Conservation (phyloP, 1,140 invertebrate species). For the Pteromalus puparum region DNA sequence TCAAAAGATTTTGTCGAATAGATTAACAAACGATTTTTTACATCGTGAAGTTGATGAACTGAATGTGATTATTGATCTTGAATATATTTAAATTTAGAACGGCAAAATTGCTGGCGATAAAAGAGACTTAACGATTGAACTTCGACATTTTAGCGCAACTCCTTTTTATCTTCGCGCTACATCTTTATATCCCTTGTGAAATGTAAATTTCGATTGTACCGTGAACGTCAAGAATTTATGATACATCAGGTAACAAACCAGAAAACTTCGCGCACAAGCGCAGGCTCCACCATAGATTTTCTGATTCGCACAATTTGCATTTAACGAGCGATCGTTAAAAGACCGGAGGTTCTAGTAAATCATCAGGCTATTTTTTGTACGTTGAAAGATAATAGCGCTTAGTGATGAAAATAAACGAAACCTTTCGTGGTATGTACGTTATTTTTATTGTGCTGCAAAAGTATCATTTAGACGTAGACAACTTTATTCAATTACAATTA, state of each 20-base stretch:
- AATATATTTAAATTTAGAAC: background rate
- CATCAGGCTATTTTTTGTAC: constrained; percentile 27
- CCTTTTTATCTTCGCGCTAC: constrained; percentile 27
- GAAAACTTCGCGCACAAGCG: constrained; percentile 45
- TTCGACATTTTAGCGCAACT: constrained; percentile 1
- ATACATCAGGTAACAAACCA: constrained; percentile 44
- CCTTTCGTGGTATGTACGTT: background rate
- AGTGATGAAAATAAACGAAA: background rate
- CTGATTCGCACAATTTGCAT: constrained; percentile 56
- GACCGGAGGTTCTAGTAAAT: constrained; percentile 52
- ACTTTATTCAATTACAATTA: too few species aligned
- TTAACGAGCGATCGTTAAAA: constrained; percentile 56
- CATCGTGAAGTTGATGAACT: background rate
- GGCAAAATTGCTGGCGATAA: background rate
- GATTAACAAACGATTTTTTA: background rate
- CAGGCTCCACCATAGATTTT: constrained; percentile 50
- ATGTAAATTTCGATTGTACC: constrained; percentile 43
- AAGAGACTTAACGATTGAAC: constrained; percentile 16
- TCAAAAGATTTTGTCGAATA: background rate
- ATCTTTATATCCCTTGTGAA: constrained; percentile 47
- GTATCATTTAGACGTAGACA: background rate
- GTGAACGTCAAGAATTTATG: constrained; percentile 45
- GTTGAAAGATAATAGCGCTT: constrained; percentile 21
- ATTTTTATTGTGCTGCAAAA: background rate
- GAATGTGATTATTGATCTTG: background rate